Conservation (phyloP, 2,113 vertebrate genomes). For the Nesoenas mayeri region DNA sequence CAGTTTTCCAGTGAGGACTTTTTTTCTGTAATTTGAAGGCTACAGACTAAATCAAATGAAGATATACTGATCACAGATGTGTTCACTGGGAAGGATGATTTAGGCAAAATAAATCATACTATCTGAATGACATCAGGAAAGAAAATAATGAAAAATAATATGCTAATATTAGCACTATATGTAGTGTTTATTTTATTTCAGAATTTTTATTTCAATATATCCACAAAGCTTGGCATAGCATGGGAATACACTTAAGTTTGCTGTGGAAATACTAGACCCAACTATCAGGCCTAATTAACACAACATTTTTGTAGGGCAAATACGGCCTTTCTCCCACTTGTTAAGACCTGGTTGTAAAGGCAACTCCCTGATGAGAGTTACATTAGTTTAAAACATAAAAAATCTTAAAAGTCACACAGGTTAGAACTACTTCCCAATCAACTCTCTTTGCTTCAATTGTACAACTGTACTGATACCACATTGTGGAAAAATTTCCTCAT, state of each 20-base stretch:
- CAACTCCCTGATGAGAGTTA: neutral
- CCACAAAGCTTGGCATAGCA: neutral
- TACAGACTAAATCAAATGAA: neutral
- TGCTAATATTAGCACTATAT: neutral
- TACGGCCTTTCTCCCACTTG: neutral
- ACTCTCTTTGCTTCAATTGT: neutral
- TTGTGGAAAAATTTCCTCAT: neutral
- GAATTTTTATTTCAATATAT: neutral
- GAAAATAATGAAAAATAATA: neutral
- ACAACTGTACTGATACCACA: neutral
- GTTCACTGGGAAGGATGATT: neutral
- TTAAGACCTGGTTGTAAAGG: neutral
- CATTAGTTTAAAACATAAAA: neutral
- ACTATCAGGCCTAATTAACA: neutral
- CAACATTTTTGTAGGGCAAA: neutral
- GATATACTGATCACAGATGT: neutral
- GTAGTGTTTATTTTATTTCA: neutral
- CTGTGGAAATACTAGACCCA: neutral
- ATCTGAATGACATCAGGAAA: neutral
- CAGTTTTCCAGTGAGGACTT: neutral
- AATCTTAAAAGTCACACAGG: neutral
- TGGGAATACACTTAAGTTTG: neutral
- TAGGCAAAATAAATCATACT: neutral
- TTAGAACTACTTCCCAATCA: neutral
- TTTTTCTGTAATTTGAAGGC: neutral